Conservation (phyloP, 2,113 vertebrate genomes). For the Peromyscus leucopus region DNA sequence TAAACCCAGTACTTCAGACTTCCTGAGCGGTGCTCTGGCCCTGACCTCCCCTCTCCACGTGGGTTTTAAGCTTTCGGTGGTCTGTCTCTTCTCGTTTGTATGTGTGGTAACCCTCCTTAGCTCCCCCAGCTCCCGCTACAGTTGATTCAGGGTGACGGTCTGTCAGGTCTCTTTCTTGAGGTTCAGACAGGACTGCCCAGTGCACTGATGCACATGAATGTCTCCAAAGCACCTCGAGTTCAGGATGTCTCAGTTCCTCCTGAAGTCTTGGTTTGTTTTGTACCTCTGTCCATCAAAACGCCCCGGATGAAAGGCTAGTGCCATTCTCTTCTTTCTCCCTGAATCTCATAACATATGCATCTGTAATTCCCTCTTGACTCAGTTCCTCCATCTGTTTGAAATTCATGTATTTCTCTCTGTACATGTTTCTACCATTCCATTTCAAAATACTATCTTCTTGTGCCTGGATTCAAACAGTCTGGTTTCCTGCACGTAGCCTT, state of each 20-base stretch:
- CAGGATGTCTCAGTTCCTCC: neutral
- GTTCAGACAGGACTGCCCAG: neutral
- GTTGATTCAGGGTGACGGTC: neutral
- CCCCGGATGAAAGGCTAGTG: neutral
- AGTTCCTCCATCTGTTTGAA: neutral
- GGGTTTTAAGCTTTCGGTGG: neutral
- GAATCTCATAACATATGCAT: neutral
- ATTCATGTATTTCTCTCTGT: neutral
- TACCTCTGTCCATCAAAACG: neutral
- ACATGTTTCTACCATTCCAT: neutral
- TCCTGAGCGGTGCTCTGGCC: neutral
- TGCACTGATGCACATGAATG: neutral
- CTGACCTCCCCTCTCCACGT: neutral
- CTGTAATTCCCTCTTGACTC: neutral
- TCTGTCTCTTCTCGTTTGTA: neutral
- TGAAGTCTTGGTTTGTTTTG: neutral
- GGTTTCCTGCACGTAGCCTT: neutral
- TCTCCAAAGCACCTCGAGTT: neutral
- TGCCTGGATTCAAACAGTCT: neutral
- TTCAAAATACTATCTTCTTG: neutral
- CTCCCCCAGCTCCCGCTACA: neutral
- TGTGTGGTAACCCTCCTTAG: neutral
- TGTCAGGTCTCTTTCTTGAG: neutral
- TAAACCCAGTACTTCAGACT: neutral
- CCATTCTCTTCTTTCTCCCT: neutral